phyloP scores from a whole-genome alignment of 1,140 invertebrate species.

The Leptinotarsa texana region DNA sequence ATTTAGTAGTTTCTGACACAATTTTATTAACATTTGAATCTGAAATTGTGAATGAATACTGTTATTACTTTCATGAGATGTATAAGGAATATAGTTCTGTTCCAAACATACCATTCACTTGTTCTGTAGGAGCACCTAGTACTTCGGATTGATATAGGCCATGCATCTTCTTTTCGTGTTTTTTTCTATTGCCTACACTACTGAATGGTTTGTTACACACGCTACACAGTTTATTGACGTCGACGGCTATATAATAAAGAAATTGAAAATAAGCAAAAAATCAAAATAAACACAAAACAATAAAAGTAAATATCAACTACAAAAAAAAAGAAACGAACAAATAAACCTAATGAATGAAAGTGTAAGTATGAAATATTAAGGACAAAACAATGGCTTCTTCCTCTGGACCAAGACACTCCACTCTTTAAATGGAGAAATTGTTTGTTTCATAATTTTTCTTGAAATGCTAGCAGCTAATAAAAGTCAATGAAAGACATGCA shows the following conservation, averaged over 20 bases:
- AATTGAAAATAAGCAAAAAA: conserved; percentile 12
- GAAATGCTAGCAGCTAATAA: not conserved
- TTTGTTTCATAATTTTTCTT: not conserved
- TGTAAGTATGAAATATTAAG: no score
- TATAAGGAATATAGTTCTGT: not conserved
- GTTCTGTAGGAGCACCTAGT: not conserved
- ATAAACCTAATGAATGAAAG: not conserved
- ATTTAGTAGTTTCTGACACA: not conserved
- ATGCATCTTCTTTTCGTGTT: conserved; percentile 33
- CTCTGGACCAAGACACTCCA: not conserved
- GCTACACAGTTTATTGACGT: conserved; percentile 30
- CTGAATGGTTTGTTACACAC: conserved; percentile 43
- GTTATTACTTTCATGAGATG: no score
- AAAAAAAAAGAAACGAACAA: not conserved
- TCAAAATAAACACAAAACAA: not conserved
- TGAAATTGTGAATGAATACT: not conserved
- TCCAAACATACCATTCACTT: conserved; percentile 5
- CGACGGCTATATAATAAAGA: conserved; percentile 20
- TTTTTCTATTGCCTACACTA: conserved; percentile 36
- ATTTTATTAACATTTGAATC: not conserved
- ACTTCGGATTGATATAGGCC: conserved; percentile 15
- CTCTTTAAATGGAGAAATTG: not conserved
- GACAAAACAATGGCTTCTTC: no score
- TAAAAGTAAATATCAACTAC: no score
- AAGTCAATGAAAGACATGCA: conserved; percentile 3